Conservation (phyloP, 2,888 invertebrate genomes). For the Tenthredo livida region DNA sequence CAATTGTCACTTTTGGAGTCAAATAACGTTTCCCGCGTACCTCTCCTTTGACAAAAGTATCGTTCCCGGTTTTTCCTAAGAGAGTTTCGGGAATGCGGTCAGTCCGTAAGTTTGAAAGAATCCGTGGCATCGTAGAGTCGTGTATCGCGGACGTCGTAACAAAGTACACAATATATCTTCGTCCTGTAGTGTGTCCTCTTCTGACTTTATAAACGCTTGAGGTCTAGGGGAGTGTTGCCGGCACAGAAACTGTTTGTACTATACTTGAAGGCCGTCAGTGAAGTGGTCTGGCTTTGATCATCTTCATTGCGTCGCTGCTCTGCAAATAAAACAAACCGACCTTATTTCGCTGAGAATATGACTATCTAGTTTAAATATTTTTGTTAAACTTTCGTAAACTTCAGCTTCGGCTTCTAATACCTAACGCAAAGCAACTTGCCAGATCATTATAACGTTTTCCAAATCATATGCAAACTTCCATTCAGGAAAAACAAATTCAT, state of each 20-base stretch:
- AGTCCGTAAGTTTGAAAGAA: constrained; percentile 48
- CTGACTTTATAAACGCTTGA: neutral
- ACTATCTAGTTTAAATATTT: constrained; percentile 72
- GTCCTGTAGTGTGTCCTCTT: constrained; percentile 32
- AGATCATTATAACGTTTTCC: constrained; percentile 23
- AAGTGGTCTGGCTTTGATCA: constrained; percentile 53
- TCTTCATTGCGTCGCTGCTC: constrained; percentile 59
- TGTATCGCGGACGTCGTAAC: constrained; percentile 42
- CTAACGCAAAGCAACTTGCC: neutral
- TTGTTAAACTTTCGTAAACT: constrained; percentile 69
- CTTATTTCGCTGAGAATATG: constrained; percentile 60
- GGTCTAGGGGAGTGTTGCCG: constrained; percentile 33
- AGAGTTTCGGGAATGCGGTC: constrained; percentile 37
- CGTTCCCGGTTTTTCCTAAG: constrained; percentile 34
- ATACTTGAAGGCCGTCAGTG: constrained; percentile 43
- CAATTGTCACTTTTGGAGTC: constrained; percentile 47
- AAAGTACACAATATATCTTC: constrained; percentile 42
- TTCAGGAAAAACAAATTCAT: neutral
- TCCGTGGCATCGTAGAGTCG: constrained; percentile 35
- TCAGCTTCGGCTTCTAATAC: constrained; percentile 13
- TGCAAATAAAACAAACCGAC: constrained; percentile 65
- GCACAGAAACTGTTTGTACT: constrained; percentile 47
- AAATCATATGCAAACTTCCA: constrained; percentile 10
- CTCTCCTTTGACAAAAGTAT: constrained; percentile 39
- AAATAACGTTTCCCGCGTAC: constrained; percentile 43